These are phyloP conservation scores for Carollia perspicillata DNA, from an alignment of 2,113 vertebrate genomes.

Conservation along the genomic window DNA sequence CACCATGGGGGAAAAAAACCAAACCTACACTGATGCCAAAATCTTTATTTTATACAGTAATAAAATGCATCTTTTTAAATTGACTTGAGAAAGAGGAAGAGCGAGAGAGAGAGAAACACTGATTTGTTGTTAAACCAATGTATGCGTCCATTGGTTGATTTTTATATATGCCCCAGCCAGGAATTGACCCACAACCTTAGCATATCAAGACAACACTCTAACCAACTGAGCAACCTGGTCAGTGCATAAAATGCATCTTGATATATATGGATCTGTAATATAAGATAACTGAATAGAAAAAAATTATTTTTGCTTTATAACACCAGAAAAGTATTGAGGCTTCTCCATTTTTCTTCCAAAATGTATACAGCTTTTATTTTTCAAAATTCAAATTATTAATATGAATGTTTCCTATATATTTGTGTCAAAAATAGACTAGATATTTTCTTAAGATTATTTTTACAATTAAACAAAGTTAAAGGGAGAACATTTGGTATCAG, in stretches of 20 bases:
- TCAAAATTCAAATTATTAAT: not conserved
- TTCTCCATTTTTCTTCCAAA: not conserved
- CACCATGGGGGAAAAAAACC: not conserved
- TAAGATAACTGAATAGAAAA: not conserved
- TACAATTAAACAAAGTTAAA: not conserved
- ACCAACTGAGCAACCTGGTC: too few species aligned
- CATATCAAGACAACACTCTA: too few species aligned
- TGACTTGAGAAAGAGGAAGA: too few species aligned
- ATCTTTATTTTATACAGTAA: not conserved
- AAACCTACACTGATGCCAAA: not conserved
- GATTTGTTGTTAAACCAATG: too few species aligned
- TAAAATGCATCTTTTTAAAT: not conserved
- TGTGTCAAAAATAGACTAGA: not conserved
- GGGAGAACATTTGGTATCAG: conserved; percentile 16
- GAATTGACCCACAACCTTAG: too few species aligned
- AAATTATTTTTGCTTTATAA: not conserved
- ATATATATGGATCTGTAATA: not conserved
- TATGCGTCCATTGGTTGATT: too few species aligned
- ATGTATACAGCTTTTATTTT: not conserved
- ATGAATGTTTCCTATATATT: not conserved
- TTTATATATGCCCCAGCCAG: too few species aligned
- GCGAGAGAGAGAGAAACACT: too few species aligned
- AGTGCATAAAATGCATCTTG: not conserved
- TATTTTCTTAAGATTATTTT: conserved; percentile 31
- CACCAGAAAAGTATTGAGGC: not conserved